phyloP scores from a whole-genome alignment of 2,888 invertebrate genomes.

The Parthenolecanium corni region DNA sequence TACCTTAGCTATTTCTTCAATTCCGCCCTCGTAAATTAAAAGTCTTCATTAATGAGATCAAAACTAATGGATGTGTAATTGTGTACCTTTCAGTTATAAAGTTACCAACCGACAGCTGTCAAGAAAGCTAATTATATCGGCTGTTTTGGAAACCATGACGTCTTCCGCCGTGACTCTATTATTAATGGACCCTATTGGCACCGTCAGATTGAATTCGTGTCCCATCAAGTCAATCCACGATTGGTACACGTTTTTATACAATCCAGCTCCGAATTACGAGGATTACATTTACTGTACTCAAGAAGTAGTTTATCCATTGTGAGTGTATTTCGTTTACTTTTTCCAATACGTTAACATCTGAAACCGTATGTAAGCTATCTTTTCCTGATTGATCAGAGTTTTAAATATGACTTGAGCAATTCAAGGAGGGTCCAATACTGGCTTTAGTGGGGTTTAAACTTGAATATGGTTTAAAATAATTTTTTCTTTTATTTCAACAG shows the following conservation, averaged over 20 bases:
- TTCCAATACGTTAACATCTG: conserved; percentile 5
- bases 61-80: no score
- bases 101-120: conserved; percentile 12
- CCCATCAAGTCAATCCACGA: conserved; percentile 69
- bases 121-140: conserved; percentile 57
- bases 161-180: conserved; percentile 68
- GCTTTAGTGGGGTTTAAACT: no score
- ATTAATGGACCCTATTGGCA: conserved; percentile 69
- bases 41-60: no score
- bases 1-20: no score
- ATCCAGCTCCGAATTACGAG: conserved; percentile 86
- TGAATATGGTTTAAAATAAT: neutral
- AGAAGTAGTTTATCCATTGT: conserved; percentile 96
- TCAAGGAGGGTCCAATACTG: neutral
- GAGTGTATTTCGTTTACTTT: conserved; percentile 41
- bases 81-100: conserved; percentile 28
- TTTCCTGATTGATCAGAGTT: neutral
- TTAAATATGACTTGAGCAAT: neutral
- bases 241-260: conserved; percentile 93
- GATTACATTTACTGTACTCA: conserved; percentile 85
- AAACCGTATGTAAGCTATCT: neutral
- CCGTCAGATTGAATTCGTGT: conserved; percentile 64
- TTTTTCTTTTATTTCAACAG: conserved; percentile 44
- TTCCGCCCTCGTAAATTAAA: no score
- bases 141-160: conserved; percentile 64